Percentiles rank a stretch among this genome's conserved stretches.
phyloP scores from a whole-genome alignment of 1,140 invertebrate species.

The Danaus plexippus region DNA sequence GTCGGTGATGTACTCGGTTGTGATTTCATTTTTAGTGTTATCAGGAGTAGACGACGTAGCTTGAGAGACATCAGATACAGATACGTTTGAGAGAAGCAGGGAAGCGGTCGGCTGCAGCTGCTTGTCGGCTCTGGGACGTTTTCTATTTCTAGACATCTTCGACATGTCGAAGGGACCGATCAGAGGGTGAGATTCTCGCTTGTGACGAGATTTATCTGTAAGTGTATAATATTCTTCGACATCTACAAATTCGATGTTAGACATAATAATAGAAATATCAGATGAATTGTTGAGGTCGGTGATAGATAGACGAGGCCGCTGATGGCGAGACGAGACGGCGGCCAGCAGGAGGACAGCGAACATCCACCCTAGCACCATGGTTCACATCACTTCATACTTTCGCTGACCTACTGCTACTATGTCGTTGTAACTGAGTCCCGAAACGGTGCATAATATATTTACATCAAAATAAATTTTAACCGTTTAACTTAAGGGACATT shows the following conservation, averaged over 20 bases:
- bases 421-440: too few relatives aligned
- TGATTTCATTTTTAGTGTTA: background rate
- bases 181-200: conserved; percentile 40
- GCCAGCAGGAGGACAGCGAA: conserved; percentile 17
- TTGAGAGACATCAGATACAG: background rate
- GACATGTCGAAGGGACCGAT: conserved; percentile 52
- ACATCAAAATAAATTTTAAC: too few relatives aligned
- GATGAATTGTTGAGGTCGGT: conserved; percentile 1
- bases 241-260: conserved; percentile 7
- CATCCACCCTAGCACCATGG: conserved; percentile 14
- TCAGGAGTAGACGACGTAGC: background rate
- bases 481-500: too few relatives aligned
- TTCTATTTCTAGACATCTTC: conserved; percentile 44
- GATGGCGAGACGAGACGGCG: conserved; percentile 7
- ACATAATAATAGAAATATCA: conserved; percentile 4
- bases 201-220: conserved; percentile 13
- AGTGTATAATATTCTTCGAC: conserved; percentile 11
- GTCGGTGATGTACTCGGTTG: conserved; percentile 9
- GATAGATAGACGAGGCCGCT: background rate
- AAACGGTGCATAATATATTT: too few relatives aligned
- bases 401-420: too few relatives aligned
- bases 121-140: conserved; percentile 11
- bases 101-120: conserved; percentile 5
- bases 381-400: conserved; percentile 5
- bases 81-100: background rate